Percentiles rank a stretch among this genome's conserved stretches.
These are phyloP conservation scores for Galleria mellonella DNA, from an alignment of 1,140 invertebrate species.

Conservation along the genomic window DNA sequence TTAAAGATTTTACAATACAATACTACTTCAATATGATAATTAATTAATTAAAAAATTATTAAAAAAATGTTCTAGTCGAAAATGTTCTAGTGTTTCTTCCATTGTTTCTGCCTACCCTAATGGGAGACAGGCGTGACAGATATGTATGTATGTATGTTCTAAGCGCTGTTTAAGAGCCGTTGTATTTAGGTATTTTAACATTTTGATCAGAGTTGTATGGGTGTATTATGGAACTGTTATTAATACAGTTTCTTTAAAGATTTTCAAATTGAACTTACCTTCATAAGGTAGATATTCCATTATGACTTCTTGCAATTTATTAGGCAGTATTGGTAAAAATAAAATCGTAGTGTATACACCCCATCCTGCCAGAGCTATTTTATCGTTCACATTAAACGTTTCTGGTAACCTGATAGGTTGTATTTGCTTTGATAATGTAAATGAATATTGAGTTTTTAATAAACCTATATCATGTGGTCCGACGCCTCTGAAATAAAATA, in stretches of 20 bases:
- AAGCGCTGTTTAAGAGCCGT: no score
- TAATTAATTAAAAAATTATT: no score
- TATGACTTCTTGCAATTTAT: conserved; percentile 60
- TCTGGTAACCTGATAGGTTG: conserved; percentile 66
- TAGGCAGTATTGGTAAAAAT: conserved; percentile 50
- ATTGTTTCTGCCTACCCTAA: no score
- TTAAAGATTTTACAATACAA: no score
- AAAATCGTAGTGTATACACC: conserved; percentile 45
- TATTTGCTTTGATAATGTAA: conserved; percentile 74
- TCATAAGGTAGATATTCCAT: conserved; percentile 53
- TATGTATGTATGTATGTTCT: no score
- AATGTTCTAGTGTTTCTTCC: no score
- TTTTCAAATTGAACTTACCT: conserved; percentile 27
- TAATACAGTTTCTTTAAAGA: neutral
- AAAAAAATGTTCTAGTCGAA: no score
- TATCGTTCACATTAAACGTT: conserved; percentile 20
- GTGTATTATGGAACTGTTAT: no score
- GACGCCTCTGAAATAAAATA: conserved; percentile 54
- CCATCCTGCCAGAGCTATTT: conserved; percentile 58
- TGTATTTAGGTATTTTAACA: no score
- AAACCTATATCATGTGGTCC: conserved; percentile 78
- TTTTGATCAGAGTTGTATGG: no score
- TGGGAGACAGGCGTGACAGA: no score
- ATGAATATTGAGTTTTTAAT: conserved; percentile 71
- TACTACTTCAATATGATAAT: no score